Percentiles rank a stretch among this genome's conserved stretches.
phyloP scores from a whole-genome alignment of 2,113 vertebrate species.

The Gorsachius goisagi region DNA sequence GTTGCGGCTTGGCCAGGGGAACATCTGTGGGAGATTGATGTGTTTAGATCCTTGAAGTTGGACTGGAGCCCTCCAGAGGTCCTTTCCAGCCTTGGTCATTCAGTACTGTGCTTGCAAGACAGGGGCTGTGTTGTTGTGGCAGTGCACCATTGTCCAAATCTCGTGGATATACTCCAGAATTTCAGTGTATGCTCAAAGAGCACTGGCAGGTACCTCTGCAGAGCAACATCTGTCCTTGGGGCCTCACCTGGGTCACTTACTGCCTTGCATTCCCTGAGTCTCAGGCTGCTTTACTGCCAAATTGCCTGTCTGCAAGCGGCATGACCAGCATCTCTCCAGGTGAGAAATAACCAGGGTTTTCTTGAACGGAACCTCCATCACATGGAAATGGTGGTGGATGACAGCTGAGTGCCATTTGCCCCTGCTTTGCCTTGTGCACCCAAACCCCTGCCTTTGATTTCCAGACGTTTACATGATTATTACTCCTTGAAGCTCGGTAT shows the following conservation, averaged over 20 bases:
- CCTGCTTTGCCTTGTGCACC: not conserved
- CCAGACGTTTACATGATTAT: not conserved
- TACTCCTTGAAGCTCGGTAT: not conserved
- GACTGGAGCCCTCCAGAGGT: not conserved
- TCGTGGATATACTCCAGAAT: not conserved
- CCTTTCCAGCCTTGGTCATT: not conserved
- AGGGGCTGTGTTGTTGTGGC: not conserved
- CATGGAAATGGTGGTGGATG: not conserved
- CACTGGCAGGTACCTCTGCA: not conserved
- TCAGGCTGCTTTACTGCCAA: not conserved
- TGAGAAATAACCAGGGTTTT: not conserved
- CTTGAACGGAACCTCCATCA: not conserved
- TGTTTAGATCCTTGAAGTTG: not conserved
- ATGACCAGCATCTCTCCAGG: not conserved
- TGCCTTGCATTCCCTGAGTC: fast-evolving
- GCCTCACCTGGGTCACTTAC: not conserved
- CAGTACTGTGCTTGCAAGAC: not conserved
- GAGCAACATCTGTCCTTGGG: not conserved
- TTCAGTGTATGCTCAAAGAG: not conserved
- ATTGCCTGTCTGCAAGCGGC: fast-evolving
- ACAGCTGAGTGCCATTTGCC: not conserved
- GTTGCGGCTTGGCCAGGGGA: not conserved
- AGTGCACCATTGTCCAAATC: not conserved
- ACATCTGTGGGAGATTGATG: not conserved
- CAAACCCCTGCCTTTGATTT: not conserved